Base-by-base conservation (phyloP, 2,797 vertebrate genomes). In the Amphiprion clarkii region DNA sequence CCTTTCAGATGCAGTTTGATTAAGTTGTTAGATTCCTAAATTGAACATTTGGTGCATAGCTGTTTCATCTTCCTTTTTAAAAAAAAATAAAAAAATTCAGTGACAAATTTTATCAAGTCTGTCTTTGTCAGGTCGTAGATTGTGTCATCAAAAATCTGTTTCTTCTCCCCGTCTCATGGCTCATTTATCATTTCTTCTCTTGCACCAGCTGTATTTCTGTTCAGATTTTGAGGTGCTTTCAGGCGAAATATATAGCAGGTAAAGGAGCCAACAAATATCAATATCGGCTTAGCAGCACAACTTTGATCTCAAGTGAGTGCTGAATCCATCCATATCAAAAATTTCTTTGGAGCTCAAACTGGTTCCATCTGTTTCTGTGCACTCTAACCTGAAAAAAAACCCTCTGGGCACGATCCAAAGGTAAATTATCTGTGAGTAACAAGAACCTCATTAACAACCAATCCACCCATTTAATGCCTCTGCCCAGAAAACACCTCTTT, bases 401-500 rank as follows among this genome's bases (percentile, higher is more conserved):
- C 64, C 8, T 16, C 51, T 60, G 42, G 19, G 11, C 21, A 21
- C 11, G 25, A 46, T 75, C 68, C 63, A 79, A 44, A 19, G 65
- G 59, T 87, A 57, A 90, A 84, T 83, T 82, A 81, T 86, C 68
- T 82, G 57, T 78, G 56, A 87, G 64, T 75, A 87, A 86, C 62
- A 64, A 71, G 58, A 89, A 68, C 67, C 69, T 85, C 71, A 89
- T 90, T 87, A 92, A 85, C 81, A 88, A 78, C 62, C 53, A 67
- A 61, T 56, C 60, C 40, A 44, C 49, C 68, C 25, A 74, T 85
- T 76, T 58, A 60, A 74, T 25, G 53, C 79, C 42, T 69, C 42
- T 59, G 65, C 54, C 74, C 42, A 77, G 64, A 79, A 83, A 74
- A 74, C 39, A 51, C 29, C 48, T 62, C 52, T 40, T n/a, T 14